Percentiles rank a stretch among this genome's conserved stretches.
These are phyloP conservation scores for Parambassis ranga DNA, from an alignment of 2,797 vertebrate genomes.

Conservation along the genomic window DNA sequence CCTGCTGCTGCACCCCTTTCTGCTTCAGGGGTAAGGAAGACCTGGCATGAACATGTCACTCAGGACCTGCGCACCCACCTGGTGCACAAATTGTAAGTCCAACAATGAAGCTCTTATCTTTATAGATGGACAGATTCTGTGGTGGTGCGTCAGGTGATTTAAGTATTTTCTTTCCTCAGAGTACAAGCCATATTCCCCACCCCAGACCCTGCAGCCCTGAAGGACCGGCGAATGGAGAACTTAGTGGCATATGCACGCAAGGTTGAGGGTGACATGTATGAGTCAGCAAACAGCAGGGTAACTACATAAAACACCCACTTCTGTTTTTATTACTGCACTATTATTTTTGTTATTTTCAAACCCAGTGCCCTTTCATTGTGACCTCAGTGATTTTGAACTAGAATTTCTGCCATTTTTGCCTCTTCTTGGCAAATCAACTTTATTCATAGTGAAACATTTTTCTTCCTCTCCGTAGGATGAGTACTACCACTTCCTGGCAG, in stretches of 20 bases:
- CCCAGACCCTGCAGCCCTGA: constrained; percentile 96
- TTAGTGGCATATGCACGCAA: constrained; percentile 97
- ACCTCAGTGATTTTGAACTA: neutral
- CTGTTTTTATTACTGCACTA: neutral
- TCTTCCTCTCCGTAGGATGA: constrained; percentile 84
- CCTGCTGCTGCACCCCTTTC: constrained; percentile 93
- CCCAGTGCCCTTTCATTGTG: neutral
- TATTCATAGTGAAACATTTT: too few species aligned
- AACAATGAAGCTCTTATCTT: neutral
- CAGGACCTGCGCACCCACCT: constrained; percentile 98
- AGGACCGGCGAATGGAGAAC: constrained; percentile 98
- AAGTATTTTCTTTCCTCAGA: constrained; percentile 63
- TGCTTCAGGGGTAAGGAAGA: constrained; percentile 89
- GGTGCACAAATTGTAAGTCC: constrained; percentile 97
- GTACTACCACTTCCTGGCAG: constrained; percentile 97
- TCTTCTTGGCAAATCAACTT: too few species aligned
- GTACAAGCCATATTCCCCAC: constrained; percentile 99
- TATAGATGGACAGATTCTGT: neutral
- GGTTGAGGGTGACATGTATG: constrained; percentile 99
- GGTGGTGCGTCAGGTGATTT: neutral
- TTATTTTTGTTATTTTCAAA: neutral
- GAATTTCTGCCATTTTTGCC: too few species aligned
- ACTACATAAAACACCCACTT: neutral
- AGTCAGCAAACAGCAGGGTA: constrained; percentile 98
- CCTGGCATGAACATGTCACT: constrained; percentile 99